Percentiles rank a stretch among this genome's conserved stretches.
Evolutionary conservation across 2,113 vertebrate species (phyloP).

Genomic region (Scartelaos histophorus): DNA sequence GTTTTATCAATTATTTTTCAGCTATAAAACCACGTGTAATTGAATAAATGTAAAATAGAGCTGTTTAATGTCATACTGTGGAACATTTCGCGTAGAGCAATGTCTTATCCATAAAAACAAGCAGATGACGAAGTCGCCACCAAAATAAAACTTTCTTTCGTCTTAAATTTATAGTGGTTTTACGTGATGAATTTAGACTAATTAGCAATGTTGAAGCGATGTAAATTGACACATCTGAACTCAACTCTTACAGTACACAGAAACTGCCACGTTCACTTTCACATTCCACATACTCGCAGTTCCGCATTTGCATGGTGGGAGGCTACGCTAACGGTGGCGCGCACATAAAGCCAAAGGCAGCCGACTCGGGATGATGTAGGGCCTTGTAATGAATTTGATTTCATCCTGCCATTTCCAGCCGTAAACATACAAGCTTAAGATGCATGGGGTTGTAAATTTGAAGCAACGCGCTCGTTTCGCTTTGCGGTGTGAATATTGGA

Average conservation of each 20-base stretch:
- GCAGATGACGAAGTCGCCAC: too few relatives aligned
- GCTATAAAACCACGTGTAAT: too few relatives aligned
- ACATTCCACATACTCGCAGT: slow-evolving; percentile 22
- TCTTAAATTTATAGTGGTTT: background rate
- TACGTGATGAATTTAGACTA: background rate
- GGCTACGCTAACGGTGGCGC: slow-evolving; percentile 28
- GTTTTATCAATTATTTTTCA: too few relatives aligned
- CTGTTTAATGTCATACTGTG: too few relatives aligned
- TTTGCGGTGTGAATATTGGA: slow-evolving; percentile 39
- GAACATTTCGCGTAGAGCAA: too few relatives aligned
- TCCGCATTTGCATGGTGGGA: slow-evolving; percentile 34
- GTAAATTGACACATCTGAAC: background rate
- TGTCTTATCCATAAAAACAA: too few relatives aligned
- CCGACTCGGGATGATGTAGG: slow-evolving; percentile 57
- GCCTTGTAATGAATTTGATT: slow-evolving; percentile 73
- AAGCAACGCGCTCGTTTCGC: slow-evolving; percentile 35
- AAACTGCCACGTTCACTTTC: slow-evolving; percentile 49
- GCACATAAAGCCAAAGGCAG: slow-evolving; percentile 60
- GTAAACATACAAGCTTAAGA: slow-evolving; percentile 65
- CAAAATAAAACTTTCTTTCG: too few relatives aligned
- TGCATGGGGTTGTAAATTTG: slow-evolving; percentile 59
- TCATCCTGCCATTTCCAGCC: slow-evolving; percentile 66
- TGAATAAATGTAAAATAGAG: too few relatives aligned
- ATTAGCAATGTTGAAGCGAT: background rate
- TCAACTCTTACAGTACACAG: slow-evolving; percentile 18